phyloP scores from a whole-genome alignment of 2,113 vertebrate species.

The Protomyctophum bolini region DNA sequence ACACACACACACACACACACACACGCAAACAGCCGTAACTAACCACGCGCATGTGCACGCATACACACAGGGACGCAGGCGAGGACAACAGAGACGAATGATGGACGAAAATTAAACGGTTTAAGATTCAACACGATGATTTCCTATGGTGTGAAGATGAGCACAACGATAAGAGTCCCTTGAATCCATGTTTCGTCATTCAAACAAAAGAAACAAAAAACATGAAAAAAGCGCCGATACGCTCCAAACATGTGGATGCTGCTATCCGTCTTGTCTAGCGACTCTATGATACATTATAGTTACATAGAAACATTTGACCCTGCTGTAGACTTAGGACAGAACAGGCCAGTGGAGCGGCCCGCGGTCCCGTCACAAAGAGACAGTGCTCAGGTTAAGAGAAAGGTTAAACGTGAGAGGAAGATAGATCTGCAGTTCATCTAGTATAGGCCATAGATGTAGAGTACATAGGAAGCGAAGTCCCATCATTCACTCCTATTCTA shows the following conservation, averaged over 20 bases:
- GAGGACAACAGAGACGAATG: constrained; percentile 35
- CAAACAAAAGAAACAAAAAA: constrained; percentile 34
- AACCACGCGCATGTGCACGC: not conserved
- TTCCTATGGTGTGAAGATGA: constrained; percentile 54
- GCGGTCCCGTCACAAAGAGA: constrained; percentile 30
- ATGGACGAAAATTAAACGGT: constrained; percentile 29
- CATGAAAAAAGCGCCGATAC: constrained; percentile 58
- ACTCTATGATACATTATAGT: constrained; percentile 46
- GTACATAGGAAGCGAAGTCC: constrained; percentile 10
- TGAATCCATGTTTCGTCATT: constrained; percentile 41
- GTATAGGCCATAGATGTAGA: constrained; percentile 21
- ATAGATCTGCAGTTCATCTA: constrained; percentile 21
- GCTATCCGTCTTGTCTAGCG: constrained; percentile 19
- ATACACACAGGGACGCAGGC: not conserved
- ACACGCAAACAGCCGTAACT: not conserved
- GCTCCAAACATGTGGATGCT: constrained; percentile 59
- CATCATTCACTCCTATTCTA: constrained; percentile 30
- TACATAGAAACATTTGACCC: constrained; percentile 56
- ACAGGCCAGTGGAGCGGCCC: constrained; percentile 42
- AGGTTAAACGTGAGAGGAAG: constrained; percentile 42
- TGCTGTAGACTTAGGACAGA: constrained; percentile 42
- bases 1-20: constrained; percentile 1
- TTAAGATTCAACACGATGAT: constrained; percentile 39
- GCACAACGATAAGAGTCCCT: constrained; percentile 48
- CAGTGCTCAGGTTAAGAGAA: constrained; percentile 47